Evolutionary conservation across 2,888 invertebrate species (phyloP), one percentile per base, ranked within the genome.

Genomic region (Caenorhabditis uteleia): DNA sequence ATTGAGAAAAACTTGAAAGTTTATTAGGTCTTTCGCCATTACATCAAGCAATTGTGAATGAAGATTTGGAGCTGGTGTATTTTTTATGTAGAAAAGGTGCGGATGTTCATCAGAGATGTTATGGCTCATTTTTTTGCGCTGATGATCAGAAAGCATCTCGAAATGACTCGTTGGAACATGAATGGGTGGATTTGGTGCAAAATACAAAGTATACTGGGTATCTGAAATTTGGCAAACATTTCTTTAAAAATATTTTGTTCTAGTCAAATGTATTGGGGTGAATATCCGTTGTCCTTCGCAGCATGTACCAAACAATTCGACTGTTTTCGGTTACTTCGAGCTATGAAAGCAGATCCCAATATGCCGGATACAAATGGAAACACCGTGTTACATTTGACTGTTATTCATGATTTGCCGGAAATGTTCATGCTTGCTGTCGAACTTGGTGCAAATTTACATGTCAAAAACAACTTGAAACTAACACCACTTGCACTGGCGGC

Each of bases 261-360:
- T 83, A 92, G 95, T 6, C 93, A 94, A 84, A 94, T 95, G 1
- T 98, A 98, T 84, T 97, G 95, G 93, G 97, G 97, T 20, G 97
- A 98, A 85, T 97, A 94, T 85, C 95, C 97, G 0, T 85, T 97
- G 42, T 91, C 91, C 68, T 97, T 98, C 85, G 94, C 97, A 0
- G 95, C 97, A 0, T 95, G 95, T 80, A 87, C 97, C 4, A 92
- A 92, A 0, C 95, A 95, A 85, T 95, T 95, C 84, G 97, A 98
- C 84, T 95, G 94, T 83, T 95, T 94, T 82, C 88, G 97, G 1
- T 87, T 98, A 77, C 91, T 98, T 77, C 85, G 95, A 55, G 93
- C 95, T 0, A 89, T 92, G 82, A 95, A 94, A 20, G 95, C 95
- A 0, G 90, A 97, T 86, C 93, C 95, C 0, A 90, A 97, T 84